Evolutionary conservation across 2,113 vertebrate genomes (phyloP).

Genomic region (Calidris pugnax): DNA sequence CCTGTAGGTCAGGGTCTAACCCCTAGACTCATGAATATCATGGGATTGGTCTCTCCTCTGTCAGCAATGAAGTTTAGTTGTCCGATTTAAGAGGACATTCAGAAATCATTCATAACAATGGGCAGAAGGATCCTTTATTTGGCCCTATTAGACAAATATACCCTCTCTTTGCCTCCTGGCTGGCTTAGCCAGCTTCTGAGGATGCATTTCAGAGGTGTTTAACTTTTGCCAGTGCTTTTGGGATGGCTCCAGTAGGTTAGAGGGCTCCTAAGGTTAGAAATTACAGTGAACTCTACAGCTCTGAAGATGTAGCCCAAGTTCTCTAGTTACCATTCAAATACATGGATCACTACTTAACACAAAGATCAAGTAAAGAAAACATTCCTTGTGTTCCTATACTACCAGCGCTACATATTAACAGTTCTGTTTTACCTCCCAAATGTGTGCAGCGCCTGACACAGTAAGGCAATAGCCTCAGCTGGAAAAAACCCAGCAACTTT

Average conservation of each 20-base stretch:
- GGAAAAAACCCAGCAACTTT: neutral
- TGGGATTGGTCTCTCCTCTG: neutral
- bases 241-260: neutral
- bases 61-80: neutral
- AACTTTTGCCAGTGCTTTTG: neutral
- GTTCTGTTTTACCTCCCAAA: neutral
- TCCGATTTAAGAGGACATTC: neutral
- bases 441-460: neutral
- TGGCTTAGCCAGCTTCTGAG: neutral
- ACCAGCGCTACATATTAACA: neutral
- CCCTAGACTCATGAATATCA: neutral
- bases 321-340: neutral
- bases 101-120: neutral
- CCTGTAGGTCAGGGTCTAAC: neutral
- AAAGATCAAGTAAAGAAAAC: neutral
- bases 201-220: neutral
- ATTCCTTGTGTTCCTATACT: neutral
- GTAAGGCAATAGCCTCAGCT: neutral
- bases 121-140: neutral
- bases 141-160: neutral
- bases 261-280: neutral
- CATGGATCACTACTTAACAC: neutral
- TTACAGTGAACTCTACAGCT: neutral
- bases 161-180: neutral
- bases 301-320: neutral